A percentile compares a stretch with the other conserved stretches of the same genome.
phyloP scores from a whole-genome alignment of 2,888 invertebrate genomes.

The Lycocerus yunnanus region DNA sequence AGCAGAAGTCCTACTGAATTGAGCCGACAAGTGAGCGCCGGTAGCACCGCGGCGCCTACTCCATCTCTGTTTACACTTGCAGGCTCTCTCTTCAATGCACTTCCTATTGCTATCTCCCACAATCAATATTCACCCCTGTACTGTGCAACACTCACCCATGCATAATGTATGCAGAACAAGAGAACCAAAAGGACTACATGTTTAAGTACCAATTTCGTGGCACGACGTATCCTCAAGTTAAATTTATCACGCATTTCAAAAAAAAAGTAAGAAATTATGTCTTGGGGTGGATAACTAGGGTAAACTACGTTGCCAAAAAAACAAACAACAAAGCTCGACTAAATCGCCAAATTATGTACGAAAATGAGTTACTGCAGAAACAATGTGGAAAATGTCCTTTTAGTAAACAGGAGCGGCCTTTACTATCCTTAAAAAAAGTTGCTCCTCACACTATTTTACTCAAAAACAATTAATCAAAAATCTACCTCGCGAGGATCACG shows the following conservation, averaged over 20 bases:
- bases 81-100: conserved; percentile 25
- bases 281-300: neutral
- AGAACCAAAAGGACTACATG: conserved; percentile 2
- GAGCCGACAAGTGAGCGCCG: conserved; percentile 31
- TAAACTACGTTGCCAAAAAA: neutral
- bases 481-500: too few species aligned
- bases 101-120: conserved; percentile 24
- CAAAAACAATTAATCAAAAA: too few species aligned
- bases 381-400: neutral
- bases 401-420: neutral
- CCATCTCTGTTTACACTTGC: conserved; percentile 10
- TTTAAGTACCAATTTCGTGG: conserved; percentile 16
- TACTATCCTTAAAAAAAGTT: too few species aligned
- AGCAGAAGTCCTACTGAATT: conserved; percentile 33
- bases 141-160: conserved; percentile 22
- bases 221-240: conserved; percentile 7
- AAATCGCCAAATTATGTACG: neutral
- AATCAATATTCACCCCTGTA: conserved; percentile 31
- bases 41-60: conserved; percentile 34
- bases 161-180: conserved; percentile 21
- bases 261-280: neutral
- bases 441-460: too few species aligned
- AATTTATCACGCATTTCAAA: conserved; percentile 12
- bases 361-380: neutral
- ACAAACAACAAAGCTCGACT: neutral